Evolutionary conservation across 2,797 vertebrate species (phyloP), one percentile per base, ranked within the genome.

Genomic region (Tokudaia muenninki): DNA sequence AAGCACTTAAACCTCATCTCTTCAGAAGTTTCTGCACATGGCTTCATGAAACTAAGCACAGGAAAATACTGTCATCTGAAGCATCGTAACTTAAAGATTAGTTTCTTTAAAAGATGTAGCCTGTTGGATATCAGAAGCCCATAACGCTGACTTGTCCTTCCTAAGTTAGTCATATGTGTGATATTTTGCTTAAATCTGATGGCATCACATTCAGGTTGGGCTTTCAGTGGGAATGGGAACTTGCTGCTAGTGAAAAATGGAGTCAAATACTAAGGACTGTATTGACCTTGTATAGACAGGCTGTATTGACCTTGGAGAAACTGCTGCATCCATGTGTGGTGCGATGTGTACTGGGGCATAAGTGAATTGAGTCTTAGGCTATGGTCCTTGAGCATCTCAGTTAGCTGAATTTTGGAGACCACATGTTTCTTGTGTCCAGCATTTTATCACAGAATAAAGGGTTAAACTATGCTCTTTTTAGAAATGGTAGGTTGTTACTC

Each of bases 281-380:
- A 59, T 75, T 72, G 91, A 63, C 77, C 57, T 81, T 94, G 92
- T n/a, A n/a, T n/a, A 72, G 96, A 94, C 83, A 96, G 94, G 22
- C 78, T 96, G 94, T 90, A 59, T 75, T 72, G 91, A 63, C 77
- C 57, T 81, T 94, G 92, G 91, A 94, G 80, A 95, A 97, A 95
- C 87, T 75, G 78, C 92, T 98, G 97, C 98, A 97, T 97, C 97
- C 96, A 96, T 83, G 94, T 97, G 83, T 91, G 92, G 61, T 84
- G 55, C 78, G 95, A 79, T 95, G 82, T 94, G 89, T 81, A 91
- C 44, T 87, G 44, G 37, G 65, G 3, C 61, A 10, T 72, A 92
- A 87, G 90, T 95, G 75, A 95, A 59, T 70, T 95, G 95, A 74
- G 37, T 93, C 72, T 83, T 91, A 77, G 19, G 47, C 47, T 77